Conservation (phyloP, 2,797 vertebrate species). For the Echeneis naucrates region DNA sequence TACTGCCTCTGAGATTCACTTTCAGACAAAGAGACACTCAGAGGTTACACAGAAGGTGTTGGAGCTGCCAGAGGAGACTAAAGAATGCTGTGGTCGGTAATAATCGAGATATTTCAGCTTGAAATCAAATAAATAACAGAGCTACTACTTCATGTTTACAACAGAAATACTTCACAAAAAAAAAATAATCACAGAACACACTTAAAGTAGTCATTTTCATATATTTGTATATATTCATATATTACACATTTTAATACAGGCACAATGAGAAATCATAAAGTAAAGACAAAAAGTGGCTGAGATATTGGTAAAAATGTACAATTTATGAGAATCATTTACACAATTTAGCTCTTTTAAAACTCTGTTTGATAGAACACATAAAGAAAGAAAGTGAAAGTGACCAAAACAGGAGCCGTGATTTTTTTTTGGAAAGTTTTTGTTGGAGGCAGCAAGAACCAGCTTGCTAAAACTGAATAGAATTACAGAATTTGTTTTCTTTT, state of each 20-base stretch:
- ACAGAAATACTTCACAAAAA: constrained; percentile 39
- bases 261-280: constrained; percentile 85
- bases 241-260: constrained; percentile 90
- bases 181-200: constrained; percentile 51
- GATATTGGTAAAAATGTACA: constrained; percentile 91
- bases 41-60: too few relatives aligned
- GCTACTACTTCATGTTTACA: too few relatives aligned
- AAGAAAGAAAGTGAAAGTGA: constrained; percentile 85
- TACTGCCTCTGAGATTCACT: too few relatives aligned
- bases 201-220: constrained; percentile 80
- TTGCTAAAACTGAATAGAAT: constrained; percentile 83
- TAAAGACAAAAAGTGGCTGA: constrained; percentile 86
- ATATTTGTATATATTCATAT: constrained; percentile 91
- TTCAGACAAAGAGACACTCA: too few relatives aligned
- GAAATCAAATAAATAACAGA: too few relatives aligned
- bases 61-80: neutral
- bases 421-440: constrained; percentile 78
- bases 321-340: constrained; percentile 93
- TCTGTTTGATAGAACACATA: constrained; percentile 82
- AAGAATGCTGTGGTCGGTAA: neutral
- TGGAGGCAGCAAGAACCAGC: constrained; percentile 97
- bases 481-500: constrained; percentile 34
- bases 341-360: constrained; percentile 81
- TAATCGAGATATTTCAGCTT: neutral
- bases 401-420: constrained; percentile 49